Base-by-base conservation (phyloP, 2,113 vertebrate genomes). In the Epinephelus moara region DNA sequence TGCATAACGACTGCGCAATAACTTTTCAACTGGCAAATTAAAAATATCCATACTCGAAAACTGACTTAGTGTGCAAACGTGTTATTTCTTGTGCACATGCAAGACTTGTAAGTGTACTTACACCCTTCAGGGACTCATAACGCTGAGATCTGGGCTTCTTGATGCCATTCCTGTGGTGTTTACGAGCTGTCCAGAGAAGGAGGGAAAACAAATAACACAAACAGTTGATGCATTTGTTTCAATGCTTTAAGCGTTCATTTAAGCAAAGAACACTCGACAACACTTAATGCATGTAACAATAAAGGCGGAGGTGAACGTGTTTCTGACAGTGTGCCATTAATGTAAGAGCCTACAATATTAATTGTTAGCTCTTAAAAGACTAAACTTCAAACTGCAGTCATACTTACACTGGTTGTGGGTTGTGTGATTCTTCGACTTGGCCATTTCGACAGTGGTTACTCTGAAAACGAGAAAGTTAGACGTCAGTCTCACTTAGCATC, bases 351-450 rank as follows among this genome's bases (percentile, higher is more conserved):
- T 49, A 30, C 6, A 30, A 3, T 15, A 1, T 52, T 27, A 25
- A 6, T 53, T 4, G 12, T 23, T 1, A 3, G 19, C 25, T 13
- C 9, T 2, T 1, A 11, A 27, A 3, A 18, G 4, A 9, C 2
- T 53, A 30, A 12, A 49, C 6, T 13, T 6, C 6, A 67, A 4
- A 8, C 23, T 8, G 10, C 2, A 42, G 14, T 4, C 3, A 2
- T 14, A 96, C 98, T 98, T 94, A 99, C 98, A 98, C 84, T 99
- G 98, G 93, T 99, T 99, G 94, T 99, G 98, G 57, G 97, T 97
- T 85, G 98, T 99, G 95, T 99, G 98, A 91, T 99, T 99, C 96
- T 99, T 99, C 12, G 98, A 99, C 96, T 99, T 99, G 30, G 98
- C 98, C 98, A 99, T 99, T 75, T 93, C 79, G 62, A 83, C 78